Percentiles rank a stretch among this genome's conserved stretches.
Evolutionary conservation across 2,888 invertebrate genomes (phyloP).

Genomic region (Cheilosia urbana): DNA sequence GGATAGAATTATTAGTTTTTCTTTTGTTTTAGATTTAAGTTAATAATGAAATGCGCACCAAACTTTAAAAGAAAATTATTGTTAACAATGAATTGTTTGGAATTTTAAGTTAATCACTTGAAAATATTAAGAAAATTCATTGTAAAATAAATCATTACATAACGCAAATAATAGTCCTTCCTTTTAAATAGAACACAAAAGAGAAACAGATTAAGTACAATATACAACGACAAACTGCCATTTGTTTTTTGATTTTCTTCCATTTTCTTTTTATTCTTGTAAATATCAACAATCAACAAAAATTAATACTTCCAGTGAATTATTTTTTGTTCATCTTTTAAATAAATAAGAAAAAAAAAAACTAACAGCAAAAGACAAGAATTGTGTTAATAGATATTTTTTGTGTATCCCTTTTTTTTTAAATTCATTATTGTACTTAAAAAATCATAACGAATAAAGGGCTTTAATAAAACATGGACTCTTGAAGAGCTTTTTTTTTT

Average conservation of each 20-base stretch:
- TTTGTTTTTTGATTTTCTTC: conserved; percentile 5
- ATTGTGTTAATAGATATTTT: conserved; percentile 18
- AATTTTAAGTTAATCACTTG: conserved; percentile 7
- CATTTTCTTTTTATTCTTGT: conserved; percentile 5
- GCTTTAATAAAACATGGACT: neutral
- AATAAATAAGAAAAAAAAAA: neutral
- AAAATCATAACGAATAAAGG: neutral
- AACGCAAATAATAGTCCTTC: neutral
- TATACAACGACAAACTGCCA: conserved; percentile 41
- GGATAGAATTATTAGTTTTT: conserved; percentile 19
- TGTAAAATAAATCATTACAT: conserved; percentile 43
- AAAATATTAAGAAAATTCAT: conserved; percentile 35
- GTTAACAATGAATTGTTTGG: conserved; percentile 13
- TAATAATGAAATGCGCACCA: conserved; percentile 36
- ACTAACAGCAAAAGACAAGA: conserved; percentile 10
- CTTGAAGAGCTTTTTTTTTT: conserved; percentile 32
- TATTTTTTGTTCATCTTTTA: no score
- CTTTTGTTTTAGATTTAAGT: conserved; percentile 38
- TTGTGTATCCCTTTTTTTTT: conserved; percentile 13
- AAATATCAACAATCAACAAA: neutral
- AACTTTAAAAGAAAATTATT: conserved; percentile 1
- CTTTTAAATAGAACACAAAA: neutral
- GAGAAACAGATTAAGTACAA: neutral
- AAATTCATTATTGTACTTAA: conserved; percentile 56
- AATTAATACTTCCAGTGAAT: neutral